Evolutionary conservation across 1,140 invertebrate species (phyloP), one percentile per base, ranked within the genome.

Genomic region (Nasonia longicornis): DNA sequence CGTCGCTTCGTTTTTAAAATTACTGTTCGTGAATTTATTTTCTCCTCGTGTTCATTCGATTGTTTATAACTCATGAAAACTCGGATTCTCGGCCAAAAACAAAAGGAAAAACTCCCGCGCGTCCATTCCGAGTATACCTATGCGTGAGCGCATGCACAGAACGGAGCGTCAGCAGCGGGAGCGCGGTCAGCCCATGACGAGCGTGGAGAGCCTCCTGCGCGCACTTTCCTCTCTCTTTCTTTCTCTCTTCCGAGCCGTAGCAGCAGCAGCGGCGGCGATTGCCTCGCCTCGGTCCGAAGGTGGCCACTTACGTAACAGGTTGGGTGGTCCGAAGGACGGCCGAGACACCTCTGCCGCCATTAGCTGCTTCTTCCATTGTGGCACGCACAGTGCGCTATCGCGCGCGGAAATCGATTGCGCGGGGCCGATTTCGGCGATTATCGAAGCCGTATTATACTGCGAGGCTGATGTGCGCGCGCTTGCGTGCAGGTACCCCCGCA

Each of bases 251-350:
- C 38, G 10, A 20, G 16, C 35, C 31, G 29, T n/a, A 71, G 52
- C 71, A 26, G 72, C 63, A 64, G 48, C 48, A 58, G 52, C 71
- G 35, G 72, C 63, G 64, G 48, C 48, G 79, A 75, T 77, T 82
- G 81, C 80, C 67, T 71, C 75, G 80, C 48, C 52, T 78, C 69
- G 70, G 52, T 22, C 6, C 74, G 82, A 70, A 66, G 83, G 80
- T 63, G 82, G 80, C 45, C 77, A 73, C 83, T 87, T 85, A 86
- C 84, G 84, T 86, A 86, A 88, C 82, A 69, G 86, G 76, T 77
- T 85, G 87, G 85, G 86, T 88, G 88, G 87, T 86, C 86, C 82
- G 45, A 77, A 79, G 83, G 81, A 83, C 48, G 66, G 7, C 3
- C 73, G 84, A 83, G 84, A 86, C 86, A 86, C 85, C 81, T 84